Base-by-base conservation (phyloP, 1,140 invertebrate species). In the Copidosoma floridanum region DNA sequence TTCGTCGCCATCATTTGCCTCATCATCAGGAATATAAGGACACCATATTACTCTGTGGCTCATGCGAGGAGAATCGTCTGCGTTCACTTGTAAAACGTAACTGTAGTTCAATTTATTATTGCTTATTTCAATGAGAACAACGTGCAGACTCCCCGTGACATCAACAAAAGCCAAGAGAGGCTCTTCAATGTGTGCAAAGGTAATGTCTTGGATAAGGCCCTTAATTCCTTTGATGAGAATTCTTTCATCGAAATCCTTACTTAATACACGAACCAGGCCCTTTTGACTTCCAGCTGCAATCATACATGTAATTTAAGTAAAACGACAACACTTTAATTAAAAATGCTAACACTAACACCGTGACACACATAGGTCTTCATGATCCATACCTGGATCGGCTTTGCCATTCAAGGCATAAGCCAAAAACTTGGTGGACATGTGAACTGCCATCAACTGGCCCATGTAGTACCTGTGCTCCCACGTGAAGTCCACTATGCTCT, bases 371-470 rank as follows among this genome's bases (percentile, higher is more conserved):
- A n/a, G n/a, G n/a, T n/a, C n/a, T n/a, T n/a, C n/a, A n/a, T n/a
- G n/a, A n/a, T n/a, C n/a, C n/a, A n/a, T n/a, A n/a, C n/a, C n/a
- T n/a, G n/a, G n/a, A n/a, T n/a, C n/a, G n/a, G n/a, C n/a, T n/a
- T n/a, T n/a, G n/a, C n/a, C 89, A 87, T 91, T 94, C 52, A 97
- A 88, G 46, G 88, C 91, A 83, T 96, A 98, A 0, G 94, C 94
- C 65, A 95, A 81, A 75, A 91, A 92, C 70, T 90, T 89, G 64
- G 91, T 90, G 74, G 86, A 87, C 61, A 89, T 86, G 79, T 97
- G 94, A 46, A 93, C 88, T 35, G 93, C 92, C n/a, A 97, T 83
- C 21, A 97, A 76, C 69, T 93, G 91, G 1, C 94, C 94, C 8
- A 85, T 83, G 67, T 94, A 93, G 72, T 91, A 90, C 67, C 88